Percentiles rank a stretch among this genome's conserved stretches.
These are phyloP conservation scores for Loxodonta africana DNA, from an alignment of 2,113 vertebrate species.

Conservation along the genomic window DNA sequence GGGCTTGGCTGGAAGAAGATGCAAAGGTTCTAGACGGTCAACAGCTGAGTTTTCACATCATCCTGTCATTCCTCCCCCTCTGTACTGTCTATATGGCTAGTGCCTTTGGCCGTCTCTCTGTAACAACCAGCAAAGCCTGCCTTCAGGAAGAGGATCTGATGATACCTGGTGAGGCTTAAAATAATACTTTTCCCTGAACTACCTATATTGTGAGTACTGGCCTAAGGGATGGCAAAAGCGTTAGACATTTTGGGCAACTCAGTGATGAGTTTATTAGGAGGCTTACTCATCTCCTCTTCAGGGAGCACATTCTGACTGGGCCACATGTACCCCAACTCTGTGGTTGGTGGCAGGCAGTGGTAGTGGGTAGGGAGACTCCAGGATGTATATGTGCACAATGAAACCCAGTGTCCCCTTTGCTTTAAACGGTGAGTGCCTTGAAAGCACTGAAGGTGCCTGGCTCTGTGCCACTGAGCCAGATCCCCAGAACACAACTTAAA, in stretches of 20 bases:
- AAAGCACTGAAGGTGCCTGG: background rate
- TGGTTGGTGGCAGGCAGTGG: background rate
- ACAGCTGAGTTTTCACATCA: background rate
- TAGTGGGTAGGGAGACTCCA: background rate
- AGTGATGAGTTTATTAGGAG: background rate
- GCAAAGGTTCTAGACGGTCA: background rate
- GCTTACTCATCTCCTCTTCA: background rate
- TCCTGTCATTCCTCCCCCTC: background rate
- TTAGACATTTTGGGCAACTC: background rate
- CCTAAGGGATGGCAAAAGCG: accelerated
- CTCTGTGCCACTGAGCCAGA: accelerated
- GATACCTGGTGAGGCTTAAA: background rate
- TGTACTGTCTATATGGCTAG: accelerated
- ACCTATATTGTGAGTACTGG: background rate
- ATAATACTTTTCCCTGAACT: background rate
- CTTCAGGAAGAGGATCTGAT: background rate
- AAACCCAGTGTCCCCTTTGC: background rate
- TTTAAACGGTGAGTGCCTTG: background rate
- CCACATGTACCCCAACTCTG: background rate
- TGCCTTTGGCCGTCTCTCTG: background rate
- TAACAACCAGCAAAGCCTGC: background rate
- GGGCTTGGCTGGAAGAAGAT: background rate
- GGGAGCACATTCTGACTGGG: background rate
- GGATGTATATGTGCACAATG: background rate
- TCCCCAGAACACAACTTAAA: background rate